Conservation (phyloP, 2,888 invertebrate species). For the Hirtodrosophila confusa region DNA sequence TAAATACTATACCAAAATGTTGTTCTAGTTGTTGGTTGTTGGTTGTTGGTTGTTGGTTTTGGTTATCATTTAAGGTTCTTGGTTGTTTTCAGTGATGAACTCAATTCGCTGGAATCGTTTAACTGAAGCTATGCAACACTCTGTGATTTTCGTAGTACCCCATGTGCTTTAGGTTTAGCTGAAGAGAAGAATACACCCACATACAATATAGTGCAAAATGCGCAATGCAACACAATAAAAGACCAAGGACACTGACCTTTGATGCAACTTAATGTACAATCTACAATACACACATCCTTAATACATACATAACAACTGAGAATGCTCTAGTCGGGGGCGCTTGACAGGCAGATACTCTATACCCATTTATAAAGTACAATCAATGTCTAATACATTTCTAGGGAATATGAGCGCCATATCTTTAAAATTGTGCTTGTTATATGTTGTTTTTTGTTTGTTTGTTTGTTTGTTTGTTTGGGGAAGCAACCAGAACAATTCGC, state of each 20-base stretch:
- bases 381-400: too few relatives aligned
- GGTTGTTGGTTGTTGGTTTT: slow-evolving; percentile 14
- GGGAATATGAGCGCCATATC: too few relatives aligned
- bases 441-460: too few relatives aligned
- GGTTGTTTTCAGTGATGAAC: slow-evolving; percentile 15
- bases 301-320: neutral
- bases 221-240: slow-evolving; percentile 14
- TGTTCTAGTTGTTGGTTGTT: slow-evolving; percentile 17
- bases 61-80: slow-evolving; percentile 8
- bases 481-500: too few relatives aligned
- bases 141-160: slow-evolving; percentile 49
- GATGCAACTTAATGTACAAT: too few relatives aligned
- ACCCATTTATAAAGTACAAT: too few relatives aligned
- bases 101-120: slow-evolving; percentile 33
- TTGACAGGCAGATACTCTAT: too few relatives aligned
- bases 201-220: slow-evolving; percentile 11
- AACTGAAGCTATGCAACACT: slow-evolving; percentile 51
- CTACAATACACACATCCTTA: slow-evolving; percentile 7
- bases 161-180: slow-evolving; percentile 53
- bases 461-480: too few relatives aligned
- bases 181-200: slow-evolving; percentile 45
- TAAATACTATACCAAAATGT: slow-evolving; percentile 57
- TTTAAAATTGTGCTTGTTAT: too few relatives aligned
- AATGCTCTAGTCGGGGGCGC: too few relatives aligned
- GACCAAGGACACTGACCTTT: neutral